These are phyloP conservation scores for Galeopsomyia nigrocyanea DNA, from an alignment of 2,888 invertebrate species.

Conservation along the genomic window DNA sequence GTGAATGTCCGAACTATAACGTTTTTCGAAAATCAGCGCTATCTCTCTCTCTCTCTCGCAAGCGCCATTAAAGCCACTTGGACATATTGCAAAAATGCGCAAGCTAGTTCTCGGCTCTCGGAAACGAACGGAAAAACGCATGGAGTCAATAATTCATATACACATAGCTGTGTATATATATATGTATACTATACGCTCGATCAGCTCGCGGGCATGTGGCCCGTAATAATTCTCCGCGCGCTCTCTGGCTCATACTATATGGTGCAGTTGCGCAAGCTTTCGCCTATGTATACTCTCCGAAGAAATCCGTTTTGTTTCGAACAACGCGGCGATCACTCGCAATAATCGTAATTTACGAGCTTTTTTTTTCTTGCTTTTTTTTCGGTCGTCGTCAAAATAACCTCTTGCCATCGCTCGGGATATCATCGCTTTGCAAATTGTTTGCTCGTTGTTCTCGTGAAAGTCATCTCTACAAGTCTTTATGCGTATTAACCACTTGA, in stretches of 20 bases:
- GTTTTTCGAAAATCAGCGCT: background rate
- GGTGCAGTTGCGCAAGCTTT: constrained; percentile 20
- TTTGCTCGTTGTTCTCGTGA: constrained; percentile 27
- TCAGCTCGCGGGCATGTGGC: too few relatives aligned
- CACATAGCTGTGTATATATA: too few relatives aligned
- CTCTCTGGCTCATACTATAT: background rate
- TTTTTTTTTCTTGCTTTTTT: background rate
- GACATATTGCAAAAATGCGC: background rate
- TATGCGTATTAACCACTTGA: too few relatives aligned
- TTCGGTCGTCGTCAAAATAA: constrained; percentile 1
- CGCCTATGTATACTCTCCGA: background rate
- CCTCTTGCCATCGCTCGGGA: background rate
- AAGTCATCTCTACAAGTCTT: background rate
- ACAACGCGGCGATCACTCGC: constrained; percentile 5
- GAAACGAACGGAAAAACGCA: background rate
- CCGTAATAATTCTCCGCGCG: background rate
- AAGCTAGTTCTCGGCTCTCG: constrained; percentile 14
- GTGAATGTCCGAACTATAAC: background rate
- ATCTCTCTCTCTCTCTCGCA: too few relatives aligned
- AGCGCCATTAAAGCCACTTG: too few relatives aligned
- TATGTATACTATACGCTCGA: too few relatives aligned
- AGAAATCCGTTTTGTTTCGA: constrained; percentile 16
- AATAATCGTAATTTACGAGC: constrained; percentile 28
- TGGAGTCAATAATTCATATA: too few relatives aligned
- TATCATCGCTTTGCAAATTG: constrained; percentile 15